These are phyloP conservation scores for Opisthograptis luteolata DNA, from an alignment of 2,888 invertebrate species.

Conservation along the genomic window DNA sequence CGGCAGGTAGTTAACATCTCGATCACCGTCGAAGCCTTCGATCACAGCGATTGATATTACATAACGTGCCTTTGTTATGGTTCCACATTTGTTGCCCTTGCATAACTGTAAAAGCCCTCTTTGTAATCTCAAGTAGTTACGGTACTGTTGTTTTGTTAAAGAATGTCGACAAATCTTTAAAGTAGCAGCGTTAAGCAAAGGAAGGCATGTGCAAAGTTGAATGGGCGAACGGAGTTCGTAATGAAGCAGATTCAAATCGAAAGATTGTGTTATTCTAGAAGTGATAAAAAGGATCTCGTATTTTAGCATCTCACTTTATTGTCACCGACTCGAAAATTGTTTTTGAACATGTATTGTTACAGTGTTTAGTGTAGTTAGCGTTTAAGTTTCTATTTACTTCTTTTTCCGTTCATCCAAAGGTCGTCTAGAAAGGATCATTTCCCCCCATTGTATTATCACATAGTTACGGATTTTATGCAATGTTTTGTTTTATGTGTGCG, in stretches of 20 bases:
- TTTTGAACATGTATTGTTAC: no score
- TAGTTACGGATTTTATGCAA: no score
- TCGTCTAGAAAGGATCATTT: no score
- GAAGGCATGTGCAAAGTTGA: constrained; percentile 4
- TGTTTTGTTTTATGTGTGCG: no score
- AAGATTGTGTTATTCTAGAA: not conserved
- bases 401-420: no score
- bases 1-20: constrained; percentile 77
- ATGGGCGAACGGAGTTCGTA: not conserved
- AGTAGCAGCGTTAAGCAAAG: constrained; percentile 9
- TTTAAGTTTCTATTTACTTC: no score
- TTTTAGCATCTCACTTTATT: no score
- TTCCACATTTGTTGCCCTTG: constrained; percentile 56
- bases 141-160: constrained; percentile 8
- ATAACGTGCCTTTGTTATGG: constrained; percentile 62
- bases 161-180: constrained; percentile 5
- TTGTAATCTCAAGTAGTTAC: constrained; percentile 28
- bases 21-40: constrained; percentile 70
- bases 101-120: constrained; percentile 62
- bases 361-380: no score
- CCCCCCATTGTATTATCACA: no score
- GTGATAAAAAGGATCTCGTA: no score
- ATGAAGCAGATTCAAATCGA: not conserved
- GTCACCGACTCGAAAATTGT: no score
- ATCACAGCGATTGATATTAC: constrained; percentile 67